These are phyloP conservation scores for Bombyx mandarina DNA, from an alignment of 1,140 invertebrate species.

Conservation along the genomic window DNA sequence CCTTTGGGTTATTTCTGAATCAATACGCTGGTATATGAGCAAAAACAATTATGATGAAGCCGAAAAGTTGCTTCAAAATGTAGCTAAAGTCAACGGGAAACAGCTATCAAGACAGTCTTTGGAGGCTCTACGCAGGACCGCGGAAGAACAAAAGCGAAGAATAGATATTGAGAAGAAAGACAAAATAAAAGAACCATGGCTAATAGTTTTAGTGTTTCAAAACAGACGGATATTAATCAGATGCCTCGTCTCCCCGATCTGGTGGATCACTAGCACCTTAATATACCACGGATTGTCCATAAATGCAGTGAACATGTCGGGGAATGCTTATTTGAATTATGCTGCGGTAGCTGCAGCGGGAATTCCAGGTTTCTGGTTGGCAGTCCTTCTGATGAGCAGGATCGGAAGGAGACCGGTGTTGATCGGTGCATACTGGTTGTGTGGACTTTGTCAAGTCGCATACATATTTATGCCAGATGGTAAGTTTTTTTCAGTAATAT, in stretches of 20 bases:
- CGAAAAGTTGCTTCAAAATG: slow-evolving; percentile 71
- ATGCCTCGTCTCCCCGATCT: slow-evolving; percentile 74
- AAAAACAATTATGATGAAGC: slow-evolving; percentile 77
- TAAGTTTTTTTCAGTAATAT: slow-evolving; percentile 5
- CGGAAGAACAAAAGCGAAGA: slow-evolving; percentile 6
- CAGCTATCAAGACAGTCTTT: slow-evolving; percentile 69
- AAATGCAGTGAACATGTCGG: slow-evolving; percentile 75
- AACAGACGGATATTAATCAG: slow-evolving; percentile 70
- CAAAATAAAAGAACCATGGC: slow-evolving; percentile 20
- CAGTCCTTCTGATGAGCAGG: slow-evolving; percentile 28
- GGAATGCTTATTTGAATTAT: slow-evolving; percentile 77
- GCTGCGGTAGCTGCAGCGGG: slow-evolving; percentile 76
- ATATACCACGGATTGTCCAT: slow-evolving; percentile 78
- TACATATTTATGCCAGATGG: slow-evolving; percentile 77
- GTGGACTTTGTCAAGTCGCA: slow-evolving; percentile 75
- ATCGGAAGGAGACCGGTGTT: slow-evolving; percentile 72
- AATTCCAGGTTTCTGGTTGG: slow-evolving; percentile 77
- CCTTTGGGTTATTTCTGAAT: slow-evolving; percentile 75
- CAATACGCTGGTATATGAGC: slow-evolving; percentile 82
- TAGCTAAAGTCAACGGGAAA: slow-evolving; percentile 76
- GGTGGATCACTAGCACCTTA: slow-evolving; percentile 77
- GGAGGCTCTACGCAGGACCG: slow-evolving; percentile 25
- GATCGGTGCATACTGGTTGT: slow-evolving; percentile 78
- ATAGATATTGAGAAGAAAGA: slow-evolving; percentile 14
- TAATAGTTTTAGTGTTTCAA: slow-evolving; percentile 67